Base-by-base conservation (phyloP, 2,113 vertebrate species). In the Neogobius melanostomus region DNA sequence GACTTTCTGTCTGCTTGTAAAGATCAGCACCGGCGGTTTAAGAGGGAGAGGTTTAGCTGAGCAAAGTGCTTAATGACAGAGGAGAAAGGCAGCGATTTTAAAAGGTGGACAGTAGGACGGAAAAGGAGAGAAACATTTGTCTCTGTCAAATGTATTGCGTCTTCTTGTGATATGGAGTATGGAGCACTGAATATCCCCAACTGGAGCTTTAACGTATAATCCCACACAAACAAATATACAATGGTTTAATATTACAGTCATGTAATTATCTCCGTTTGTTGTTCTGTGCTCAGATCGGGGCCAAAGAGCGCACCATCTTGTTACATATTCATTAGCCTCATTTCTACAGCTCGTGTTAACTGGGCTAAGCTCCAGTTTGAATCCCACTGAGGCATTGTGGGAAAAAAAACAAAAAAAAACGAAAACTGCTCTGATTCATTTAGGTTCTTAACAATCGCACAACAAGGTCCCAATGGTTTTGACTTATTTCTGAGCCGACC, bases 251-350 rank as follows among this genome's bases (percentile, higher is more conserved):
- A 17, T 61, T 47, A 44, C 68, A 57, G 49, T 64, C 50, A 17
- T 45, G n/a, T n/a, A 61, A 44, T 73, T 62, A 17, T 61, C 67
- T 54, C 15, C 14, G 5, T 71, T 72, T 76, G 47, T 60, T 52
- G 54, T 66, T 62, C 69, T 74, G 56, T 17, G 59, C 7, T 57
- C 67, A 81, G 61, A 79, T 77, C 61, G 61, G 82, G 71, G 73
- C 66, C 44, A 28, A 60, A 74, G 36, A 68, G 72, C 76, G 74
- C 84, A 82, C 61, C 21, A 17, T 59, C 69, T 69, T 53, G 56
- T 73, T 72, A 63, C 69, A 79, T 81, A 82, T 77, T 81, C 81
- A 86, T 88, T 82, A 86, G 75, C 86, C 88, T 85, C 70, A 79
- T 83, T 86, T 79, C 73, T 73, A 72, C 64, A 61, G 21, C n/a